A percentile compares a stretch with the other conserved stretches of the same genome.
phyloP scores from a whole-genome alignment of 2,113 vertebrate species.

The Poeciliopsis turrubarensis region DNA sequence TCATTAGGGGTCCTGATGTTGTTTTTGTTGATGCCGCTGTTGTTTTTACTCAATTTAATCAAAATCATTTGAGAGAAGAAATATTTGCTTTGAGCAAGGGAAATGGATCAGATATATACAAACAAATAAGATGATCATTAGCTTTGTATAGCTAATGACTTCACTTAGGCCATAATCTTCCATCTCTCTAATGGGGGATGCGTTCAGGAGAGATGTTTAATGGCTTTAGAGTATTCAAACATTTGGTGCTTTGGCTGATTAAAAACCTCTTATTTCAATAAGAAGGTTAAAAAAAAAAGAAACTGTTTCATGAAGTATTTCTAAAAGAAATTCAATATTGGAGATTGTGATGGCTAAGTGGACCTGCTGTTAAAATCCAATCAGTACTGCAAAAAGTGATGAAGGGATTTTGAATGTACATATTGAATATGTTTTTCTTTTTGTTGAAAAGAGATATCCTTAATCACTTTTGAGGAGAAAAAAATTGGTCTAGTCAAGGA shows the following conservation, averaged over 20 bases:
- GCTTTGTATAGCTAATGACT: slow-evolving; percentile 84
- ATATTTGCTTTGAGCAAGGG: slow-evolving; percentile 73
- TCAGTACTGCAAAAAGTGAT: slow-evolving; percentile 68
- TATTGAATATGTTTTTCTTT: slow-evolving; percentile 66
- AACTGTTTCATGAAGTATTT: slow-evolving; percentile 62
- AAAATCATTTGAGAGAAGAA: slow-evolving; percentile 75
- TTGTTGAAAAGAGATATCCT: slow-evolving; percentile 65
- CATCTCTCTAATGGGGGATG: slow-evolving; percentile 76
- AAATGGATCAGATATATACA: slow-evolving; percentile 78
- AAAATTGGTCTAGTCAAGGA: slow-evolving; percentile 58
- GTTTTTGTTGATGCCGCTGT: slow-evolving; percentile 71
- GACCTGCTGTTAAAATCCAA: slow-evolving; percentile 72
- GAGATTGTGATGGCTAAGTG: slow-evolving; percentile 66
- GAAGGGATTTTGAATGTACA: slow-evolving; percentile 66
- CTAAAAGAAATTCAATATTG: slow-evolving; percentile 71
- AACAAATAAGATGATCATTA: slow-evolving; percentile 81
- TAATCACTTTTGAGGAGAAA: slow-evolving; percentile 67
- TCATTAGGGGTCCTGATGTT: slow-evolving; percentile 78
- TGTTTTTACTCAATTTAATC: slow-evolving; percentile 70
- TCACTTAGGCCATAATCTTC: slow-evolving; percentile 83
- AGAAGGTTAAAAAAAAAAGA: slow-evolving; percentile 53
- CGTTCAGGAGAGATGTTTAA: slow-evolving; percentile 73
- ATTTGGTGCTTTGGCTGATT: slow-evolving; percentile 77
- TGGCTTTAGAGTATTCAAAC: slow-evolving; percentile 76
- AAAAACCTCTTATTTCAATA: slow-evolving; percentile 76